Evolutionary conservation across 2,888 invertebrate genomes (phyloP), one percentile per base, ranked within the genome.

Genomic region (Synanthedon vespiformis): DNA sequence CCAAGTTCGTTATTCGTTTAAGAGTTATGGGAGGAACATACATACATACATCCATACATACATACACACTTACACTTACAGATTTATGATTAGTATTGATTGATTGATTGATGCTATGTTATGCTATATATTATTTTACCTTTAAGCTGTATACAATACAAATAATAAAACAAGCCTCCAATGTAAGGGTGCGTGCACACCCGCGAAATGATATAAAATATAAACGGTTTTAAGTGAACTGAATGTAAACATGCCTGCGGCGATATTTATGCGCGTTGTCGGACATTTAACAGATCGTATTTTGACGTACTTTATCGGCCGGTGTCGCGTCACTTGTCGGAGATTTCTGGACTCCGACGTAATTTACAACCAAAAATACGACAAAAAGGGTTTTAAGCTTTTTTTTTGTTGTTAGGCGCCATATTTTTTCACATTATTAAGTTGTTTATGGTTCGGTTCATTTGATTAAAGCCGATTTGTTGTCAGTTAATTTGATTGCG

Each of bases 241-340:
- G 44, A 53, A 52, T 50, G 53, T 52, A 48, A 53, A 55, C 55
- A 52, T 53, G 51, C 18, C 48, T 16, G 18, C 48, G 13, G 16
- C 48, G 61, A 68, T 70, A 68, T 74, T 74, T 74, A 74, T 71
- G 68, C 62, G 62, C 68, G 70, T 70, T 71, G 66, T 63, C 59
- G 57, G 68, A 74, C 72, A 64, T 73, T 74, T 73, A 72, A 74
- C 75, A 74, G 74, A 67, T 74, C 74, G 74, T 76, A 76, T 77
- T 75, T 75, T 73, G 77, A 71, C 66, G 66, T 72, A 64, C 62
- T 77, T 77, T 77, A 76, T 74, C 61, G 70, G 61, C 61, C 55
- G 49, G 53, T 44, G 56, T 58, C 61, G 63, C 61, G 66, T 68
- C 70, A 70, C 66, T 62, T 49, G 53, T 56, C 44, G 54, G 14